Evolutionary conservation across 2,113 vertebrate genomes (phyloP).

Genomic region (Corydoras maculifer): DNA sequence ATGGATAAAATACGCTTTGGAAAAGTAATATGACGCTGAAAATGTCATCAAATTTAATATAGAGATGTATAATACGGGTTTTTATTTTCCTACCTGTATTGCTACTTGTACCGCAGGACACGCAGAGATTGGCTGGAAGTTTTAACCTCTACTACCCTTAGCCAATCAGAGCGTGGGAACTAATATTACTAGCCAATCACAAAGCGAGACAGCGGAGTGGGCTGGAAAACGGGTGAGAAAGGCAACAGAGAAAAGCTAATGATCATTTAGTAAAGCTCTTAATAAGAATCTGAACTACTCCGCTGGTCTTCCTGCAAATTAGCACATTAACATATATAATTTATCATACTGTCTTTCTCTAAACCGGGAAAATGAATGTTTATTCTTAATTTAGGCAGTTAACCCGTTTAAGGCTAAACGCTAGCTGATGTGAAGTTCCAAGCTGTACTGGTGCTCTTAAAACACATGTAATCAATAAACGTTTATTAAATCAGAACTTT

Average conservation of each 20-base stretch:
- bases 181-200: background rate
- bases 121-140: slow-evolving; percentile 6
- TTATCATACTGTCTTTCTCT: no score
- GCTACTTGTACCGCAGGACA: background rate
- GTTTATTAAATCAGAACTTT: background rate
- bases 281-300: background rate
- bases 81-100: slow-evolving; percentile 6
- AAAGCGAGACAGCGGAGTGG: background rate
- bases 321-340: no score
- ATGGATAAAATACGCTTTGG: no score
- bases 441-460: background rate
- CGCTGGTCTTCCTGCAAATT: no score
- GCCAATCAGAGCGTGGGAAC: slow-evolving; percentile 1
- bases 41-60: background rate
- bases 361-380: no score
- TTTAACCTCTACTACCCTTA: background rate
- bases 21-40: background rate
- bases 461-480: background rate
- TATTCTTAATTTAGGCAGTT: no score
- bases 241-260: background rate
- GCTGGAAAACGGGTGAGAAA: background rate
- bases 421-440: background rate
- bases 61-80: background rate
- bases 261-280: background rate
- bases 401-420: background rate